Evolutionary conservation across 2,888 invertebrate genomes (phyloP).

Genomic region (Lordiphosa fenestrarum): DNA sequence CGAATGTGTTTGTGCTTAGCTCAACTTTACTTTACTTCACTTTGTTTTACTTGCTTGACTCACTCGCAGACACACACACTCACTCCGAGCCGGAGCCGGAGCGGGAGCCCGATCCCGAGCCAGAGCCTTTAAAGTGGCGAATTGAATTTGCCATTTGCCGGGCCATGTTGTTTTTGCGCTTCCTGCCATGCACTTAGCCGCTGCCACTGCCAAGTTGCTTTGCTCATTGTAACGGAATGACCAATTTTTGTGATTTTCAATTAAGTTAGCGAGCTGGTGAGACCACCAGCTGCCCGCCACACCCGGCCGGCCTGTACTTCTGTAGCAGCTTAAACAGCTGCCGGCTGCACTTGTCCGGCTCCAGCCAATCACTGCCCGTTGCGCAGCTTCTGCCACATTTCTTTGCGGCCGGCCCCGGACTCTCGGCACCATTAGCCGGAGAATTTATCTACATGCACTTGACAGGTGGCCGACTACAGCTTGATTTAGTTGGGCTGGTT

Average conservation of each 20-base stretch:
- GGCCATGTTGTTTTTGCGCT: constrained; percentile 29
- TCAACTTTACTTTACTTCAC: constrained; percentile 36
- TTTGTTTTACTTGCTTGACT: constrained; percentile 25
- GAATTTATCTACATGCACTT: constrained; percentile 74
- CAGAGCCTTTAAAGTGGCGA: constrained; percentile 28
- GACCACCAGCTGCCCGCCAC: constrained; percentile 19
- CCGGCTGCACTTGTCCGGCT: constrained; percentile 43
- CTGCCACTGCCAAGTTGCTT: constrained; percentile 63
- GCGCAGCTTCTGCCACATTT: constrained; percentile 21
- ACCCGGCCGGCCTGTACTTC: constrained; percentile 31
- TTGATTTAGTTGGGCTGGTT: constrained; percentile 56
- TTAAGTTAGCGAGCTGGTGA: constrained; percentile 56
- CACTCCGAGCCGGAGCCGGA: background rate
- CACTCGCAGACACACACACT: background rate
- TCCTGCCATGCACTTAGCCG: constrained; percentile 54
- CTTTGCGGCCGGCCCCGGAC: constrained; percentile 55
- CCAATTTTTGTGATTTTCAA: constrained; percentile 76
- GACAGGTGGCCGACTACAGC: constrained; percentile 60
- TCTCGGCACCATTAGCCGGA: constrained; percentile 60
- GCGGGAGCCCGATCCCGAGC: background rate
- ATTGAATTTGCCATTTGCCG: constrained; percentile 42
- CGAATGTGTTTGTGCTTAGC: constrained; percentile 33
- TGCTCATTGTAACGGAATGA: constrained; percentile 73
- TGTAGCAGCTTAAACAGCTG: constrained; percentile 59
- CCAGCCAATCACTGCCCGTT: constrained; percentile 20